A percentile compares a stretch with the other conserved stretches of the same genome.
Conservation (phyloP, 2,888 invertebrate species). For the Mamestra brassicae region DNA sequence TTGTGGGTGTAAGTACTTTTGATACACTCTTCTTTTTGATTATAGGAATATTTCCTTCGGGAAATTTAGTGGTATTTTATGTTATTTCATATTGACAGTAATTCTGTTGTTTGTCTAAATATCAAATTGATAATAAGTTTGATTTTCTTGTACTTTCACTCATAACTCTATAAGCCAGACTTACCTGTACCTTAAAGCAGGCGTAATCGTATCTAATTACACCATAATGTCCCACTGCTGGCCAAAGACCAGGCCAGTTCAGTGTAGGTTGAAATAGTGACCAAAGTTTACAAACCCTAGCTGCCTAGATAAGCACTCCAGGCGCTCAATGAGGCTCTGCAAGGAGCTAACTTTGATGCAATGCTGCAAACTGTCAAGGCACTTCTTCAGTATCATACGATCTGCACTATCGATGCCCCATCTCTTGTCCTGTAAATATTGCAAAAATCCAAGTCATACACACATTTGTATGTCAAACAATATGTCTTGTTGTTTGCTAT, state of each 20-base stretch:
- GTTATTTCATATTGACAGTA: neutral
- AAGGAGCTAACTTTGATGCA: constrained; percentile 98
- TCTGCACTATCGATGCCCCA: constrained; percentile 96
- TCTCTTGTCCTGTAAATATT: constrained; percentile 94
- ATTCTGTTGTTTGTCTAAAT: neutral
- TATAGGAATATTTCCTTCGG: too few relatives aligned
- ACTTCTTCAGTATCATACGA: constrained; percentile 96
- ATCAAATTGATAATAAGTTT: neutral
- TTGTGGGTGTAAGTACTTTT: neutral
- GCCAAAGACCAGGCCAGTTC: neutral
- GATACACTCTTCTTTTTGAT: too few relatives aligned
- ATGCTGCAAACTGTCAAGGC: constrained; percentile 97
- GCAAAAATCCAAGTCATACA: neutral
- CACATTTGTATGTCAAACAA: too few relatives aligned
- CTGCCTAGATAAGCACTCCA: constrained; percentile 97
- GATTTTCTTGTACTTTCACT: neutral
- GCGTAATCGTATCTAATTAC: neutral
- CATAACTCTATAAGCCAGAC: neutral
- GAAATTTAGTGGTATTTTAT: neutral
- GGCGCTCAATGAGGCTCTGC: constrained; percentile 97
- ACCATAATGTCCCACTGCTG: neutral
- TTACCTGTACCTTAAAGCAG: neutral
- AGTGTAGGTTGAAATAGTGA: constrained; percentile 4
- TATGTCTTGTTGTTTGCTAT: too few relatives aligned
- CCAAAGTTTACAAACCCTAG: constrained; percentile 92